Evolutionary conservation across 2,888 invertebrate genomes (phyloP), one percentile per base, ranked within the genome.

Genomic region (Zaprionus bogoriensis): DNA sequence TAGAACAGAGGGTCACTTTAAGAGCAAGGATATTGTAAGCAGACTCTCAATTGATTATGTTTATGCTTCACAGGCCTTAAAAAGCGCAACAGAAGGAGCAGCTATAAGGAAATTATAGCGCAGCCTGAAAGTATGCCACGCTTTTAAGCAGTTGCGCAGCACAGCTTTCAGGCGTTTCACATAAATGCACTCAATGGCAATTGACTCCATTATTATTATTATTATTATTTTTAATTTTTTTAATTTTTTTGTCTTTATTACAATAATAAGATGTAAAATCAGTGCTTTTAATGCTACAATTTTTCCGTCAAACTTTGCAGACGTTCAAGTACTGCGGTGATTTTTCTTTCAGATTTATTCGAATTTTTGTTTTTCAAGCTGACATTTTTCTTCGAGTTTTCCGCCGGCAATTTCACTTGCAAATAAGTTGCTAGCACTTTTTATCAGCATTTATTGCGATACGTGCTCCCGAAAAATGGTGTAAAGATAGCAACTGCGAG

Each of bases 341-440:
- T 12, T n/a, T 12, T n/a, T 12, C n/a, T 30, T 47, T 30, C 9
- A 2, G 45, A 23, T 23, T 28, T 22, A n/a, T 14, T 44, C 64
- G 38, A 36, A 50, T 62, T 39, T 47, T 67, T 28, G 9, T 27
- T 22, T 47, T 36, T 17, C 6, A 39, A 39, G 38, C 17, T 39
- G 19, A 20, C 41, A 17, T 38, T 25, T n/a, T 30, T 46, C 45
- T 28, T 25, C n/a, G 19, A n/a, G 30, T 38, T 28, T 27, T 48
- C n/a, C n/a, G n/a, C n/a, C n/a, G 41, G 48, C 28, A 63, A 61
- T 64, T 70, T 70, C 50, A 57, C 58, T 66, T 70, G 52, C 70
- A 75, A 77, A 74, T 77, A 70, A 74, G 70, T 69, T 69, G 20
- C 52, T 14, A 44, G 45, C 22, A 41, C 19, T 47, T 52, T 60